Evolutionary conservation across 35 echinoderm and acorn worm genomes (phyloP).

Genomic region (Lytechinus pictus): DNA sequence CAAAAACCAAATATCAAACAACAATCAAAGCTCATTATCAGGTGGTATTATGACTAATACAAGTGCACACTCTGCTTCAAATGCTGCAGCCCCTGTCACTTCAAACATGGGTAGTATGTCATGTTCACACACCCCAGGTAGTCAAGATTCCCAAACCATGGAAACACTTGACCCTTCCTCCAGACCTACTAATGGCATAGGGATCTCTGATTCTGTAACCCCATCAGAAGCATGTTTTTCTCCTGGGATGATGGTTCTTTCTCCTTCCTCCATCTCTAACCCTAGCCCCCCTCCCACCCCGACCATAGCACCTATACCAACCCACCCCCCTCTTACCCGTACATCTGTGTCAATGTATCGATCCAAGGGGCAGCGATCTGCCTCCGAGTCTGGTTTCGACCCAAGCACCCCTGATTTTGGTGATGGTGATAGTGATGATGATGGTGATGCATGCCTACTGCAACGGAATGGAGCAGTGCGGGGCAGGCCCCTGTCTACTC

Average conservation of each 20-base stretch:
- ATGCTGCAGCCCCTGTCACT: neutral
- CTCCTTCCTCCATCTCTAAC: neutral
- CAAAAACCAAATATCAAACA: neutral
- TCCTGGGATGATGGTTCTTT: neutral
- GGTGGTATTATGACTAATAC: neutral
- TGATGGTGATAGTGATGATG: neutral
- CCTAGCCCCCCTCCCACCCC: constrained; percentile 42
- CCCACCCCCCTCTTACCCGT: constrained; percentile 47
- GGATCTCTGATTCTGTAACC: neutral
- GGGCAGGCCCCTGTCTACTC: constrained; percentile 44
- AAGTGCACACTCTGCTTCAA: neutral
- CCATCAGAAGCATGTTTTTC: neutral
- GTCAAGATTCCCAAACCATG: neutral
- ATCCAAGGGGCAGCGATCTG: neutral
- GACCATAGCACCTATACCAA: constrained; percentile 32
- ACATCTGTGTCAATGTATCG: neutral
- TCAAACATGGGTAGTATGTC: neutral
- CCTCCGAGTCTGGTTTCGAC: constrained; percentile 17
- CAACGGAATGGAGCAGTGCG: constrained; percentile 51
- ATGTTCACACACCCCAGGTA: neutral
- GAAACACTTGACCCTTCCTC: neutral
- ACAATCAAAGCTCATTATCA: neutral
- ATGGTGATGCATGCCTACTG: constrained; percentile 43
- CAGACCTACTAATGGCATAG: neutral
- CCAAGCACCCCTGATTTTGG: neutral